Percentiles rank a stretch among this genome's conserved stretches.
These are phyloP conservation scores for Eilema caniola DNA, from an alignment of 2,888 invertebrate genomes.

Conservation along the genomic window DNA sequence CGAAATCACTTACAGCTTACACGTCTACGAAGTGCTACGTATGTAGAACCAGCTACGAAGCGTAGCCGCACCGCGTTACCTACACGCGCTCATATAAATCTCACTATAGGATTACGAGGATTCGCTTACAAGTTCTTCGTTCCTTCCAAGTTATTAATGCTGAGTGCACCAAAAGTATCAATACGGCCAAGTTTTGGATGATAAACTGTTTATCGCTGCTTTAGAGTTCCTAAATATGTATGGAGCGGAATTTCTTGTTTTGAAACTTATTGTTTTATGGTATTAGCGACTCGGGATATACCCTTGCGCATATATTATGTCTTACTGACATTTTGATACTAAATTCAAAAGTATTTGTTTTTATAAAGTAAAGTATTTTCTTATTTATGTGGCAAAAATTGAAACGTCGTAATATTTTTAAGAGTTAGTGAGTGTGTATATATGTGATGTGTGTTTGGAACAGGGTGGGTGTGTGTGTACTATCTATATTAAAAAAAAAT, in stretches of 20 bases:
- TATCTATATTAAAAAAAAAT: neutral
- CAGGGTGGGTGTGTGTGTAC: neutral
- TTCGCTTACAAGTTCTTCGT: constrained; percentile 76
- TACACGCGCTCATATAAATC: constrained; percentile 77
- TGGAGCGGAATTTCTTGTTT: constrained; percentile 22
- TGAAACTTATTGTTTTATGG: constrained; percentile 26
- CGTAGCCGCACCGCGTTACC: constrained; percentile 77
- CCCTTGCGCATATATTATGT: constrained; percentile 13
- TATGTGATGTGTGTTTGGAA: too few species aligned
- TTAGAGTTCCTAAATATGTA: constrained; percentile 49
- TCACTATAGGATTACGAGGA: constrained; percentile 73
- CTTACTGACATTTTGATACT: constrained; percentile 5
- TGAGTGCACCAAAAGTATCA: constrained; percentile 67
- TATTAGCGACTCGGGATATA: constrained; percentile 13
- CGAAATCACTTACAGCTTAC: constrained; percentile 63
- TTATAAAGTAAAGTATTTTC: neutral
- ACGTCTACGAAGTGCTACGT: constrained; percentile 63
- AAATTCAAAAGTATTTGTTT: constrained; percentile 14
- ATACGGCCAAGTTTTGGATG: constrained; percentile 63
- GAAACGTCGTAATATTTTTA: neutral
- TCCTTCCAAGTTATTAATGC: constrained; percentile 72
- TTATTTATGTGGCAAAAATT: neutral
- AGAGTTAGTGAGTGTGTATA: neutral
- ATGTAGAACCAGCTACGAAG: constrained; percentile 56
- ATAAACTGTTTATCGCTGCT: constrained; percentile 58